A percentile compares a stretch with the other conserved stretches of the same genome.
Evolutionary conservation across 2,888 invertebrate species (phyloP).

Genomic region (Eurois occulta): DNA sequence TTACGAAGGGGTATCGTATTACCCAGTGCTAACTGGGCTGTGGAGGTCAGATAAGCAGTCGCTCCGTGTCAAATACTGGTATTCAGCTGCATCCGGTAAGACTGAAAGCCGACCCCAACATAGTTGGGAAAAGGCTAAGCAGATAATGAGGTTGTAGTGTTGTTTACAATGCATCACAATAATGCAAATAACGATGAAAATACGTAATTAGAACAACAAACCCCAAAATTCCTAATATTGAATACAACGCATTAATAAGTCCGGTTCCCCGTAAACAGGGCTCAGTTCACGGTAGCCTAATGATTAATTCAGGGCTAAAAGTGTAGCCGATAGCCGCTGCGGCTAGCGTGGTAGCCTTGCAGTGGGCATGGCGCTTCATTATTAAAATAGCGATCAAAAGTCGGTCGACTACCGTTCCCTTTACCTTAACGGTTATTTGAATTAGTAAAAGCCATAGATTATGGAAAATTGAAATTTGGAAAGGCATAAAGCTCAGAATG

Average conservation of each 20-base stretch:
- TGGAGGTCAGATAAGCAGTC: no score
- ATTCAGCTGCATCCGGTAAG: no score
- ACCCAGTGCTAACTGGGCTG: no score
- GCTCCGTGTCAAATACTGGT: no score
- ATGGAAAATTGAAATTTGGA: background rate
- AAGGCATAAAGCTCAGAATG: background rate
- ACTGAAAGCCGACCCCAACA: no score
- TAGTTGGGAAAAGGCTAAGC: no score
- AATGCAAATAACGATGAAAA: background rate
- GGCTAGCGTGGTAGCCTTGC: slow-evolving; percentile 7
- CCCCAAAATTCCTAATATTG: slow-evolving; percentile 13
- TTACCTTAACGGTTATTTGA: slow-evolving; percentile 27
- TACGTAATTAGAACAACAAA: background rate
- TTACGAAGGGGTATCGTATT: no score
- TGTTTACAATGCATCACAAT: background rate
- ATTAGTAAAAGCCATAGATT: slow-evolving; percentile 24
- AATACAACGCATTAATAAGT: slow-evolving; percentile 38
- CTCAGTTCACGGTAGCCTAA: slow-evolving; percentile 43
- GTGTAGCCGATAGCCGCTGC: slow-evolving; percentile 38
- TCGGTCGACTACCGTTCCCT: slow-evolving; percentile 25
- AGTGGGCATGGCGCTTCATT: slow-evolving; percentile 44
- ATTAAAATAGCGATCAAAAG: slow-evolving; percentile 64
- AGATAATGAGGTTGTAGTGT: background rate
- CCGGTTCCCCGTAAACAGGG: slow-evolving; percentile 31
- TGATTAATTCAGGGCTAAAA: slow-evolving; percentile 60